Conservation (phyloP, 1,140 invertebrate genomes). For the Zaprionus kolodkinae region DNA sequence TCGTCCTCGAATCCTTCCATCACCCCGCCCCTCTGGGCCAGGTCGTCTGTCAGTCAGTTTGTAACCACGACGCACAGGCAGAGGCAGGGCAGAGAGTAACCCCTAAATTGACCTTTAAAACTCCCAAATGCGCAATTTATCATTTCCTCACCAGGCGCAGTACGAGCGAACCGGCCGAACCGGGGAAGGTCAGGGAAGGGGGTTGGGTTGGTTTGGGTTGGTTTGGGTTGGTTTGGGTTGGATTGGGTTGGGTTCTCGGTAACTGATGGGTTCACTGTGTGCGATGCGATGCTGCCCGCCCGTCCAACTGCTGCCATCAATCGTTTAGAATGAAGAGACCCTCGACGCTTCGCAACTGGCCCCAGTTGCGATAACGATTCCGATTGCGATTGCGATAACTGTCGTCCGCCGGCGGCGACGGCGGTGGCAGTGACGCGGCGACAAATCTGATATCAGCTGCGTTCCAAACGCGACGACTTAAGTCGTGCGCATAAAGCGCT, state of each 20-base stretch:
- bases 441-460: conserved; percentile 78
- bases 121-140: conserved; percentile 84
- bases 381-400: conserved; percentile 55
- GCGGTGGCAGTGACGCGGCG: neutral
- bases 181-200: neutral
- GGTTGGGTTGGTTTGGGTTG: no score
- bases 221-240: no score
- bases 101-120: conserved; percentile 84
- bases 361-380: conserved; percentile 19
- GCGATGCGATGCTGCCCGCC: conserved; percentile 20
- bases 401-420: neutral
- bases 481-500: conserved; percentile 37
- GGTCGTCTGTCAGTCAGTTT: conserved; percentile 57
- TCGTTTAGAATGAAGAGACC: conserved; percentile 69
- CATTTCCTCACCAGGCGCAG: conserved; percentile 69
- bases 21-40: neutral
- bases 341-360: conserved; percentile 14
- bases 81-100: conserved; percentile 57
- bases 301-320: conserved; percentile 71
- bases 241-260: no score
- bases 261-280: conserved; percentile 12
- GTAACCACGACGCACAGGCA: conserved; percentile 37
- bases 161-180: no score
- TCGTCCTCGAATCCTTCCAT: neutral
- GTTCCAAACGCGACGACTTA: conserved; percentile 70